A percentile compares a stretch with the other conserved stretches of the same genome.
phyloP scores from a whole-genome alignment of 2,888 invertebrate genomes.

The Micoletzkya japonica region DNA sequence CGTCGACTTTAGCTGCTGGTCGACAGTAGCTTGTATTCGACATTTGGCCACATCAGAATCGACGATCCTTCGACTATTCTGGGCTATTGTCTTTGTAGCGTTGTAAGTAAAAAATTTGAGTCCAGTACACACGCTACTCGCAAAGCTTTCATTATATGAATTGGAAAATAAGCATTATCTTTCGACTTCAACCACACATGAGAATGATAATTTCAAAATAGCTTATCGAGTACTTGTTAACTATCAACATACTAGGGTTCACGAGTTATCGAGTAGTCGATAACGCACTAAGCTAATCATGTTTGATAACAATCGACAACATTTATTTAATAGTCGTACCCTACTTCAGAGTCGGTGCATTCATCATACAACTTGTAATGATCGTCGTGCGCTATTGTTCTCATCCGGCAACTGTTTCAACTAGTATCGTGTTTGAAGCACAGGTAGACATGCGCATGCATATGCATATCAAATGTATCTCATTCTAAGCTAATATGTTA shows the following conservation, averaged over 20 bases:
- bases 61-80: constrained; percentile 5
- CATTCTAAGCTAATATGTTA: too few species aligned
- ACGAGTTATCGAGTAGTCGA: too few species aligned
- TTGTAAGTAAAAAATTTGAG: neutral
- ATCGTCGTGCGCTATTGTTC: constrained; percentile 4
- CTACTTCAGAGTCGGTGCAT: neutral
- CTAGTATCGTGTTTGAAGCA: constrained; percentile 5
- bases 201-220: too few species aligned
- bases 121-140: too few species aligned
- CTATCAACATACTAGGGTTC: too few species aligned
- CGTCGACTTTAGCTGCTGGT: constrained; percentile 15
- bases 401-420: neutral
- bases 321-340: too few species aligned
- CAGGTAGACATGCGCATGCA: neutral
- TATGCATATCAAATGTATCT: neutral
- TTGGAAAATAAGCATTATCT: too few species aligned
- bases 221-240: too few species aligned
- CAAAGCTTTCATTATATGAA: too few species aligned
- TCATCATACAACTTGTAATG: neutral
- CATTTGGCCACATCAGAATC: constrained; percentile 5
- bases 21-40: constrained; percentile 16
- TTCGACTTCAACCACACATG: too few species aligned
- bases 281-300: too few species aligned
- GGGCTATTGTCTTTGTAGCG: constrained; percentile 2
- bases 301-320: too few species aligned